These are phyloP conservation scores for Grapholita molesta DNA, from an alignment of 1,140 invertebrate genomes.

Conservation along the genomic window DNA sequence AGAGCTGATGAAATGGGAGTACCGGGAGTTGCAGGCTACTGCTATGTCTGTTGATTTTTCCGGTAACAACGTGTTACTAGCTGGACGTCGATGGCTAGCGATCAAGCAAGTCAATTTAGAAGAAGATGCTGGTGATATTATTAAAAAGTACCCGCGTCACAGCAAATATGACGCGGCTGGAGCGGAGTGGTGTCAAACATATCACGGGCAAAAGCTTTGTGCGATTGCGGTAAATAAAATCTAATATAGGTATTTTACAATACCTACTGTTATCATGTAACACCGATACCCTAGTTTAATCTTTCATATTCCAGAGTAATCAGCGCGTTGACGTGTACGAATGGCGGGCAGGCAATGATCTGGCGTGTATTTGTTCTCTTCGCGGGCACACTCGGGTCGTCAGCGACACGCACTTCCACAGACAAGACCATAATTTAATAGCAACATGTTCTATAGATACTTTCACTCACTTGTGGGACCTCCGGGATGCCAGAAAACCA, in stretches of 20 bases:
- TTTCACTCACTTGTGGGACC: slow-evolving; percentile 96
- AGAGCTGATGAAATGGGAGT: slow-evolving; percentile 75
- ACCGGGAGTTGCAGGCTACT: slow-evolving; percentile 87
- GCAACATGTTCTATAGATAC: slow-evolving; percentile 97
- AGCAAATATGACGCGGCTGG: slow-evolving; percentile 96
- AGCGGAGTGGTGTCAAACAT: slow-evolving; percentile 94
- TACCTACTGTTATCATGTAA: neutral
- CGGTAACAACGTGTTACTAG: slow-evolving; percentile 90
- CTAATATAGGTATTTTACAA: neutral
- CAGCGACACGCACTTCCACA: slow-evolving; percentile 96
- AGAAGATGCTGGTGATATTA: slow-evolving; percentile 84
- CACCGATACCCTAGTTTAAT: neutral
- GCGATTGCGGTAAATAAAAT: slow-evolving; percentile 89
- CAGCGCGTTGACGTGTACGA: slow-evolving; percentile 90
- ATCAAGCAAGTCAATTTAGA: slow-evolving; percentile 85
- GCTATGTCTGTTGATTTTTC: slow-evolving; percentile 94
- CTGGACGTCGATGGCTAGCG: slow-evolving; percentile 90
- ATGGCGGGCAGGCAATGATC: slow-evolving; percentile 82
- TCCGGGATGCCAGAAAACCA: slow-evolving; percentile 90
- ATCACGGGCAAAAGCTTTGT: slow-evolving; percentile 88
- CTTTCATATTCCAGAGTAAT: slow-evolving; percentile 82
- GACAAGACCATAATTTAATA: slow-evolving; percentile 91
- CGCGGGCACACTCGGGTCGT: slow-evolving; percentile 92
- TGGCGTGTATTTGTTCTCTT: slow-evolving; percentile 85
- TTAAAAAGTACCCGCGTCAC: slow-evolving; percentile 90